A percentile compares a stretch with the other conserved stretches of the same genome.
Conservation (phyloP, 2,113 vertebrate genomes). For the Galeopterus variegatus region DNA sequence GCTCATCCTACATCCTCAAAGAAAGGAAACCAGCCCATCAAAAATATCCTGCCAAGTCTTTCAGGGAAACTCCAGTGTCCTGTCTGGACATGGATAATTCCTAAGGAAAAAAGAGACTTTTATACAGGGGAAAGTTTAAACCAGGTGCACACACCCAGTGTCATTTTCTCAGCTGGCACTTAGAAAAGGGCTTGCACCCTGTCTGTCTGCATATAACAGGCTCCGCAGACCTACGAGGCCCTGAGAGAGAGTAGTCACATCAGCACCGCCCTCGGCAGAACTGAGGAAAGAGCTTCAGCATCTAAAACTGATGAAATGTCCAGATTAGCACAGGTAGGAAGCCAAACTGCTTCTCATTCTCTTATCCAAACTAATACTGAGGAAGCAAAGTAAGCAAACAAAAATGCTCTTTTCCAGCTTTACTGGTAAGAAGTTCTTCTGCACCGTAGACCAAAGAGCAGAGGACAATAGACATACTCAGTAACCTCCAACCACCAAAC, state of each 20-base stretch:
- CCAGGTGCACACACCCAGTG: too few species aligned
- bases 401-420: neutral
- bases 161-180: neutral
- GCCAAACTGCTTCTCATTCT: neutral
- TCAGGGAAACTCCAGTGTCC: neutral
- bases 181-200: neutral
- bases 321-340: slow-evolving; percentile 70
- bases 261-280: neutral
- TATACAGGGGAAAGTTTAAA: neutral
- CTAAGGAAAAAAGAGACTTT: neutral
- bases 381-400: neutral
- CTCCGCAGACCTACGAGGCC: neutral
- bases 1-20: neutral
- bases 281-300: neutral
- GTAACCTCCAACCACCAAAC: neutral
- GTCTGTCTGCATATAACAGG: neutral
- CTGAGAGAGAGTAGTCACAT: neutral
- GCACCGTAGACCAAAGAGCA: neutral
- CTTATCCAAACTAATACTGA: neutral
- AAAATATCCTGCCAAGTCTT: neutral
- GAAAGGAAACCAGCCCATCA: neutral
- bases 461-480: neutral
- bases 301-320: slow-evolving; percentile 54
- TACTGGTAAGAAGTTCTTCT: neutral
- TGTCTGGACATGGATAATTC: neutral